Evolutionary conservation across 2,113 vertebrate genomes (phyloP).

Genomic region (Erpornis zantholeuca): DNA sequence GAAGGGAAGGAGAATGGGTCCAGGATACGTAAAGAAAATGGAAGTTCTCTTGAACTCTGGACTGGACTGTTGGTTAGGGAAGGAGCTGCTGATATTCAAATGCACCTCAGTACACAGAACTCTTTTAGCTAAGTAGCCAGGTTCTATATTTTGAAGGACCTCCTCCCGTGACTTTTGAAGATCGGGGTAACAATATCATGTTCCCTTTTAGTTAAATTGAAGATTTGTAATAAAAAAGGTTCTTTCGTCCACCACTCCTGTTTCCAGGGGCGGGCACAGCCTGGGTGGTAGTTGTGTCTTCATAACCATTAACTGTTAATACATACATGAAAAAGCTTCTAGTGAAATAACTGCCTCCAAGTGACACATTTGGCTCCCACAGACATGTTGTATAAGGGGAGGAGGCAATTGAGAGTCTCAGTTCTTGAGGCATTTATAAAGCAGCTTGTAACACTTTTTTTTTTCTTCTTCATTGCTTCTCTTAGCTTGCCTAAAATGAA

Average conservation of each 20-base stretch:
- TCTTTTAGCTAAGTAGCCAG: neutral
- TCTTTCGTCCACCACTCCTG: neutral
- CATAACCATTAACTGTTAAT: neutral
- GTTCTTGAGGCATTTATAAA: neutral
- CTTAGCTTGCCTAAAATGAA: conserved; percentile 9
- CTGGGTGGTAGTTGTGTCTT: neutral
- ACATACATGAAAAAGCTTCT: neutral
- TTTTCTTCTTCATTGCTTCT: neutral
- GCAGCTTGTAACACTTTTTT: neutral
- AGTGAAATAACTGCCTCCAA: neutral
- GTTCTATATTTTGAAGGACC: neutral
- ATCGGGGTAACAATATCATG: neutral
- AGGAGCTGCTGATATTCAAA: neutral
- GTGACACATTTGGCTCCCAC: neutral
- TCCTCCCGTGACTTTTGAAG: neutral
- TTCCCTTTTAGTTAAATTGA: neutral
- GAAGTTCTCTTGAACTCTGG: neutral
- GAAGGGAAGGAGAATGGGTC: neutral
- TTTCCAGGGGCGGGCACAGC: neutral
- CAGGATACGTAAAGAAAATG: neutral
- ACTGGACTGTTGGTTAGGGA: neutral
- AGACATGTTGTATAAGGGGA: neutral
- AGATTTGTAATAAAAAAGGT: neutral
- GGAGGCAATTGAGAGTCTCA: neutral
- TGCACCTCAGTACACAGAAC: neutral